These are phyloP conservation scores for Ictalurus punctatus DNA, from an alignment of 2,113 vertebrate species.

Conservation along the genomic window DNA sequence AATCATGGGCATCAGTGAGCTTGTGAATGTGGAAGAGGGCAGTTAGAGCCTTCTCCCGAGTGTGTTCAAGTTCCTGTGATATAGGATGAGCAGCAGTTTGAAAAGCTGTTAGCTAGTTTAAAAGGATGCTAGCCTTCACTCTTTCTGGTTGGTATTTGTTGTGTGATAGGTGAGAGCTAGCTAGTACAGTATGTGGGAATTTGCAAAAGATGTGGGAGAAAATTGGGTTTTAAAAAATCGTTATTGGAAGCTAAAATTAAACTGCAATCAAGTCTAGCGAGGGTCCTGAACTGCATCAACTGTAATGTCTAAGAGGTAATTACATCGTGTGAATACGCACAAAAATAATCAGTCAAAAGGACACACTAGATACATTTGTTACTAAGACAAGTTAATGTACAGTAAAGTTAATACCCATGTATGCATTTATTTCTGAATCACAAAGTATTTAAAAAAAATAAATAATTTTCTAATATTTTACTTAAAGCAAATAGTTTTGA, in stretches of 20 bases:
- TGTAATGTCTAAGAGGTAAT: not conserved
- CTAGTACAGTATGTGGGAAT: not conserved
- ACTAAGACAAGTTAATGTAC: not conserved
- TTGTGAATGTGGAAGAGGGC: not conserved
- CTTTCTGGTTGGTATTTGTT: not conserved
- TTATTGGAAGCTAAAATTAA: constrained; percentile 1
- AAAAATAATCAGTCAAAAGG: not conserved
- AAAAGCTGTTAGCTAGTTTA: not conserved
- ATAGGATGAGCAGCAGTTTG: constrained; percentile 13
- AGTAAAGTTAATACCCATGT: not conserved
- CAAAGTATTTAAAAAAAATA: too few species aligned
- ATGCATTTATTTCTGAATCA: not conserved
- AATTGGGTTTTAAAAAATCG: not conserved
- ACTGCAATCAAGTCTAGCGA: not conserved
- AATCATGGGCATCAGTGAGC: not conserved
- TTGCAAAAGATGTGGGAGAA: not conserved
- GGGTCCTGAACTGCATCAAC: not conserved
- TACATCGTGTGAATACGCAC: not conserved
- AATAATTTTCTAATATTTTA: not conserved
- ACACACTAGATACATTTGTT: not conserved
- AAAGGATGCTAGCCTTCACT: not conserved
- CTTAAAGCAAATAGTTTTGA: not conserved
- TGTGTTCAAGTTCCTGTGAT: not conserved
- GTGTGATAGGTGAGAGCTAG: not conserved
- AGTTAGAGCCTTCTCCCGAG: not conserved